Base-by-base conservation (phyloP, 2,888 invertebrate species). In the Elmis aenea region DNA sequence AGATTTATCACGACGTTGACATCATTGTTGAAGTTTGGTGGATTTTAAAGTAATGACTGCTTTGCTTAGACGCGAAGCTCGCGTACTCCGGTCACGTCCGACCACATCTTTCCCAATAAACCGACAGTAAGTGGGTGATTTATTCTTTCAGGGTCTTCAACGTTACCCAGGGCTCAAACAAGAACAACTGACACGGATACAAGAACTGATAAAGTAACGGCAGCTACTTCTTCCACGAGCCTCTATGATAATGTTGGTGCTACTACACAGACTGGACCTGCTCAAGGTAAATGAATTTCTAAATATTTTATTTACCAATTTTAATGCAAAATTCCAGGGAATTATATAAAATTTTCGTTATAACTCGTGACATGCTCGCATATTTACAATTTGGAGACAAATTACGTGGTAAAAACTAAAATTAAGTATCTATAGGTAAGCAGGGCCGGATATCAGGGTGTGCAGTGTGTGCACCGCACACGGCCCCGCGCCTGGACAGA, bases 211-310 rank as follows among this genome's bases (percentile, higher is more conserved):
- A 87, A 85, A 65, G 85, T 88, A 38, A 81, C 85, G 28, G 82
- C 86, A 14, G 88, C 88, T 31, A 86, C 89, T n/a, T 89, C 88
- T 46, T 87, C 87, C 53, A 87, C 87, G 21, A 89, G 89, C 33
- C 77, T 92, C 27, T 89, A 90, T 61, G 90, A 90, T 69, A 89
- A 90, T 64, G 89, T 90, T 52, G 64, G 64, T 54, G 64, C 65
- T 51, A 60, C 64, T 49, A 59, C 62, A 39, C 67, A 67, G 54
- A 61, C 62, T 52, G 59, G 54, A 48, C 47, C 59, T 41, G 55
- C 61, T 48, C 66, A 66, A 61, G 65, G 64, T 66, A 58, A 48
- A 18, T 18, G 8, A 18, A 18, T 6, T 18, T 18, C 18, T 6
- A 18, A n/a, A n/a, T n/a, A n/a, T n/a, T n/a, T n/a, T n/a, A n/a